phyloP scores from a whole-genome alignment of 2,888 invertebrate species.

The Acrobasis consociella region DNA sequence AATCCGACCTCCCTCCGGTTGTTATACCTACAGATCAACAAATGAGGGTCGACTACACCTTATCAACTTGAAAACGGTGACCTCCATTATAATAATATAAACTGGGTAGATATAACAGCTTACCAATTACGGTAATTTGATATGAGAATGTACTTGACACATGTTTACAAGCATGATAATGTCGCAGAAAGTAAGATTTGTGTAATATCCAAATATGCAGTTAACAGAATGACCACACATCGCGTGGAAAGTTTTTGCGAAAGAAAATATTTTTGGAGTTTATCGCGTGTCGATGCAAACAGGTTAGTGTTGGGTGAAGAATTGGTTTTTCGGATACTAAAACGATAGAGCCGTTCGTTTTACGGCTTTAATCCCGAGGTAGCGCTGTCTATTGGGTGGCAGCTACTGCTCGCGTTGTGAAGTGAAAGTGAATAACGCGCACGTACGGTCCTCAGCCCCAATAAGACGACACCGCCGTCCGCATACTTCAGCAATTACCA shows the following conservation, averaged over 20 bases:
- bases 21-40: conserved; percentile 5
- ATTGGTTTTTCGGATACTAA: conserved; percentile 5
- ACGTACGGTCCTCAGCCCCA: conserved; percentile 76
- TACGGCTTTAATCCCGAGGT: conserved; percentile 49
- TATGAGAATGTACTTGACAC: conserved; percentile 12
- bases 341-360: background rate
- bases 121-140: conserved; percentile 22
- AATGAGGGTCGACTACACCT: conserved; percentile 18
- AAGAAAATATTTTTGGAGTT: conserved; percentile 10
- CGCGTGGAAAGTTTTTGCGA: conserved; percentile 10
- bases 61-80: conserved; percentile 18
- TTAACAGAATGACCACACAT: conserved; percentile 4
- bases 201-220: conserved; percentile 6
- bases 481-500: conserved; percentile 80
- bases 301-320: conserved; percentile 6
- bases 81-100: conserved; percentile 19
- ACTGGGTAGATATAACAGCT: conserved; percentile 11
- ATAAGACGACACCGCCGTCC: conserved; percentile 79
- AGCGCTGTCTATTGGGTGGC: conserved; percentile 53
- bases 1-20: conserved; percentile 17
- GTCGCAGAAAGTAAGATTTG: conserved; percentile 10
- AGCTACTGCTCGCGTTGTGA: conserved; percentile 67
- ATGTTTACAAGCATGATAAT: conserved; percentile 3
- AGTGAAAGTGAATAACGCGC: conserved; percentile 80
- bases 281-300: conserved; percentile 13